phyloP scores from a whole-genome alignment of 2,888 invertebrate species.

The Caenorhabditis sinica region DNA sequence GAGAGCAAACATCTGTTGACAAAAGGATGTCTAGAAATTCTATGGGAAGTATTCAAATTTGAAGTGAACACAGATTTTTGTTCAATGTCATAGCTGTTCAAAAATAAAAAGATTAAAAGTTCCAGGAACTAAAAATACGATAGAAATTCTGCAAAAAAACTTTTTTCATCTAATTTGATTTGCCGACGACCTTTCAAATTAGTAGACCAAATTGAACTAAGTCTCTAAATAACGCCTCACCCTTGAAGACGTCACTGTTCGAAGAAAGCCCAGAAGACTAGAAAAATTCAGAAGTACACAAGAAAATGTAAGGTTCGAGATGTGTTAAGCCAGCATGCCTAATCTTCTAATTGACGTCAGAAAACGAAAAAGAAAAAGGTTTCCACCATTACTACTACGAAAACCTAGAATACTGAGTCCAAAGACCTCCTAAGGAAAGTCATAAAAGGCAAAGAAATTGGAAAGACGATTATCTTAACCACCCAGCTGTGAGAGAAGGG shows the following conservation, averaged over 20 bases:
- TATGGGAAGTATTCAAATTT: background rate
- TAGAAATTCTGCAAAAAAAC: background rate
- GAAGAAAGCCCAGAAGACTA: background rate
- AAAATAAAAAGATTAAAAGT: too few species aligned
- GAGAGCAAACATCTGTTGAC: background rate
- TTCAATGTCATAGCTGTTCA: too few species aligned
- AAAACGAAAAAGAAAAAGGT: background rate
- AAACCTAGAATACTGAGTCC: background rate
- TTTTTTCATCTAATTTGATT: too few species aligned
- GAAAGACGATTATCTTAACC: background rate
- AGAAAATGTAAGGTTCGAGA: background rate
- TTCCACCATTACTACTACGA: background rate
- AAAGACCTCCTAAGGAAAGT: too few species aligned
- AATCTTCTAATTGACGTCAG: slow-evolving; percentile 17
- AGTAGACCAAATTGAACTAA: background rate
- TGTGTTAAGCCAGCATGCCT: background rate
- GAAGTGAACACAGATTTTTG: background rate
- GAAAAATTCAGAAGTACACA: background rate
- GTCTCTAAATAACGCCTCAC: background rate
- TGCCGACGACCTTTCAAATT: background rate
- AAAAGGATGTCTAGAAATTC: background rate
- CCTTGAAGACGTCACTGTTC: background rate
- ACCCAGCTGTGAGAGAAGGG: background rate
- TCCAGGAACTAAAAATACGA: background rate
- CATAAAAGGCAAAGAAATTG: background rate